Percentiles rank a stretch among this genome's conserved stretches.
phyloP scores from a whole-genome alignment of 1,140 invertebrate species.

The Brachystomella parvula region DNA sequence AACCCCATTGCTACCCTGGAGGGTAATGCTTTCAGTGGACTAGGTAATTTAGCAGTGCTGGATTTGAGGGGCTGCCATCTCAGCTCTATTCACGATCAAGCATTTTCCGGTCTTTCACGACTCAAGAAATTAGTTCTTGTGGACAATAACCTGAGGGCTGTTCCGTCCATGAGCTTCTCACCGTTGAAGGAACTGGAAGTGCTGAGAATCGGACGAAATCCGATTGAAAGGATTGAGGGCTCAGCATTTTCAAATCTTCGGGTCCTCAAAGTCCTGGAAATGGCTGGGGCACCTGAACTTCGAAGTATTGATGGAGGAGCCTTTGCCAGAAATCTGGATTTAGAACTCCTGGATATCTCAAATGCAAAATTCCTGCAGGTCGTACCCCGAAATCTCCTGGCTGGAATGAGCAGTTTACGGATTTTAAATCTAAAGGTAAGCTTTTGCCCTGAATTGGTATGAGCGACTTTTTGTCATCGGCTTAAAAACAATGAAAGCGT shows the following conservation, averaged over 20 bases:
- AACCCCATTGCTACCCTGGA: slow-evolving; percentile 67
- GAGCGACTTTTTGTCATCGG: too few relatives aligned
- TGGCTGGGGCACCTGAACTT: slow-evolving; percentile 63
- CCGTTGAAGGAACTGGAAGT: slow-evolving; percentile 64
- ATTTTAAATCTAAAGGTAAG: slow-evolving; percentile 58
- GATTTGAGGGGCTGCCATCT: slow-evolving; percentile 71
- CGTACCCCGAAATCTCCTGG: slow-evolving; percentile 64
- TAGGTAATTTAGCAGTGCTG: slow-evolving; percentile 62
- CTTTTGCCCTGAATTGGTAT: too few relatives aligned
- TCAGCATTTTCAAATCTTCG: slow-evolving; percentile 66
- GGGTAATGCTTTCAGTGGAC: slow-evolving; percentile 63
- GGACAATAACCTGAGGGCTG: slow-evolving; percentile 62
- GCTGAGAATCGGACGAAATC: slow-evolving; percentile 71
- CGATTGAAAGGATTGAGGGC: slow-evolving; percentile 57
- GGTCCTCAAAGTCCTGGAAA: slow-evolving; percentile 64
- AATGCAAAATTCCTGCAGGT: slow-evolving; percentile 63
- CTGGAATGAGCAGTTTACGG: slow-evolving; percentile 65
- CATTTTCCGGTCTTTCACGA: slow-evolving; percentile 59
- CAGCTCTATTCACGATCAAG: slow-evolving; percentile 61
- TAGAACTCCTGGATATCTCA: slow-evolving; percentile 65
- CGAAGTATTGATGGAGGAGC: slow-evolving; percentile 62
- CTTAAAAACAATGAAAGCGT: too few relatives aligned
- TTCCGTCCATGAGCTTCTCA: slow-evolving; percentile 66
- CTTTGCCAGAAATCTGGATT: slow-evolving; percentile 67
- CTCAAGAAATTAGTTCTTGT: slow-evolving; percentile 65